phyloP scores from a whole-genome alignment of 23 tunicate species.

The Ascidia mentula region DNA sequence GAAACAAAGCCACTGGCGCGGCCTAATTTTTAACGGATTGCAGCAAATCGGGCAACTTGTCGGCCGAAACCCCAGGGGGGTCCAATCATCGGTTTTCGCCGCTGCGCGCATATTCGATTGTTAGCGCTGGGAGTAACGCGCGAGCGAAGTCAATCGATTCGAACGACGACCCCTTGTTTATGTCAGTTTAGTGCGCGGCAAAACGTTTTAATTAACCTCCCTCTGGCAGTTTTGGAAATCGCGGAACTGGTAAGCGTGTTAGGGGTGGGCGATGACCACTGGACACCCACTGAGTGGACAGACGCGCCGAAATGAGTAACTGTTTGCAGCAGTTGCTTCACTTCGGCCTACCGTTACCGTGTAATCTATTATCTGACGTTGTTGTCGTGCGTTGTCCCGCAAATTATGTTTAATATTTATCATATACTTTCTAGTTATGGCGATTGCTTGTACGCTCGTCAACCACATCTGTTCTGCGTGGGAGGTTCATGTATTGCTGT shows the following conservation, averaged over 20 bases:
- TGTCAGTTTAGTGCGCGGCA: not conserved
- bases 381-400: too few relatives aligned
- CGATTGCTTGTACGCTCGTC: too few relatives aligned
- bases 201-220: not conserved
- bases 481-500: too few relatives aligned
- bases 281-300: not conserved
- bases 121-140: not conserved
- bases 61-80: not conserved
- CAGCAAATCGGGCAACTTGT: not conserved
- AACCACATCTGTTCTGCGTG: too few relatives aligned
- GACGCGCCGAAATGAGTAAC: not conserved
- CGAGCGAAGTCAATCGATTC: constrained; percentile 11
- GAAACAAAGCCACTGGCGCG: too few relatives aligned
- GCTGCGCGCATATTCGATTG: not conserved
- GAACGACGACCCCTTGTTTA: not conserved
- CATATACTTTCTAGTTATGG: too few relatives aligned
- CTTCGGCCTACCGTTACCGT: too few relatives aligned
- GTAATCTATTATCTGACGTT: too few relatives aligned
- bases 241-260: not conserved
- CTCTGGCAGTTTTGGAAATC: not conserved
- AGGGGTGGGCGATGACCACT: not conserved
- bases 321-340: too few relatives aligned
- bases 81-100: not conserved
- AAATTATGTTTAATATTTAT: too few relatives aligned
- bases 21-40: not conserved